Conservation (phyloP, 2,113 vertebrate species). For the Sapayoa aenigma region DNA sequence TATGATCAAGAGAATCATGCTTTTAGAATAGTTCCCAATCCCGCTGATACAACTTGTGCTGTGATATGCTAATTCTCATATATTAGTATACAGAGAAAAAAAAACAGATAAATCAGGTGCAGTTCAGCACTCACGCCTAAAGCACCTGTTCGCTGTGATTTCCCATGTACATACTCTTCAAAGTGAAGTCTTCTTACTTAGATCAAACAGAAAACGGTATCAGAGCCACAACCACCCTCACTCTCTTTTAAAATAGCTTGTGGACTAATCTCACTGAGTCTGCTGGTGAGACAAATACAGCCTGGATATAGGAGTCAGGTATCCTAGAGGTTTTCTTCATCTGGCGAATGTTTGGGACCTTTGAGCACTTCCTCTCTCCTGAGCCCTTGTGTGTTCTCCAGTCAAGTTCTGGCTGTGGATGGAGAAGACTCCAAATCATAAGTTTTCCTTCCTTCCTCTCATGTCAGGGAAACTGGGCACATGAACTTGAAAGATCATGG, state of each 20-base stretch:
- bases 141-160: not conserved
- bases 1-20: not conserved
- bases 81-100: not conserved
- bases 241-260: not conserved
- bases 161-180: not conserved
- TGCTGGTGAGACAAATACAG: not conserved
- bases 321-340: not conserved
- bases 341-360: not conserved
- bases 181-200: not conserved
- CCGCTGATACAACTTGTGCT: not conserved
- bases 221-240: not conserved
- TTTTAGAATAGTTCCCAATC: not conserved
- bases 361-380: not conserved
- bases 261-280: not conserved
- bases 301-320: not conserved
- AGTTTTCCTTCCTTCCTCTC: not conserved
- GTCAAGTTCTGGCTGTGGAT: not conserved
- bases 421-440: not conserved
- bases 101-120: not conserved
- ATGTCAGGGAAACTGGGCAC: not conserved
- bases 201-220: not conserved
- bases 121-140: not conserved
- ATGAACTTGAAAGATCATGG: not conserved
- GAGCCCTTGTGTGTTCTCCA: not conserved
- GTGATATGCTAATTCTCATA: not conserved